Evolutionary conservation across 2,888 invertebrate genomes (phyloP), one percentile per base, ranked within the genome.

Genomic region (Lasiommata megera): DNA sequence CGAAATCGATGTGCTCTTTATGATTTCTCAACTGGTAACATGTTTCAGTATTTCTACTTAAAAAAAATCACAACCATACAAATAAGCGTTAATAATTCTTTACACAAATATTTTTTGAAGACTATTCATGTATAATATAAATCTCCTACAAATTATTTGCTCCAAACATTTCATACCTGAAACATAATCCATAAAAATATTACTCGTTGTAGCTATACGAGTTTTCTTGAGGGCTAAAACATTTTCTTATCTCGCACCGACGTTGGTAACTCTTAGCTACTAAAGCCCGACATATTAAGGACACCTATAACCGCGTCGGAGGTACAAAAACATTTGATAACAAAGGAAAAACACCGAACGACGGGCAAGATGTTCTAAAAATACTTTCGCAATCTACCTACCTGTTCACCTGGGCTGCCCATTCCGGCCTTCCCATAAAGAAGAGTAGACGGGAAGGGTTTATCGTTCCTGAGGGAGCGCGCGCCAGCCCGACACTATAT

Each of bases 371-470:
- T 84, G 88, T 80, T 88, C 85, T 84, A 85, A 89, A 88, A 89
- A 89, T 89, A 89, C 87, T 82, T 84, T 86, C 79, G 80, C 86
- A 88, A 88, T 88, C 86, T 88, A 83, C 81, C 81, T 86, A 87
- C 88, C 87, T 87, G 87, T 80, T 87, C 87, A 88, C 87, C 87
- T 88, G 88, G 83, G 83, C 84, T 82, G 84, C 83, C 87, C 85
- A 83, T 87, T 86, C 84, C 84, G 84, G 81, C 84, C 88, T 88
- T 79, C 84, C 87, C 88, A 89, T 90, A 90, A 89, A 90, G 89
- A 88, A 89, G 88, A 88, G 88, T 84, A 85, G 82, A 82, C 83
- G 85, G 88, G 88, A 84, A 86, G 89, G 89, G 88, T 89, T 90
- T 90, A 89, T 89, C 86, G 89, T 80, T 76, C 90, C 90, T 84